Base-by-base conservation (phyloP, 2,113 vertebrate genomes). In the Gopherus evgoodei region DNA sequence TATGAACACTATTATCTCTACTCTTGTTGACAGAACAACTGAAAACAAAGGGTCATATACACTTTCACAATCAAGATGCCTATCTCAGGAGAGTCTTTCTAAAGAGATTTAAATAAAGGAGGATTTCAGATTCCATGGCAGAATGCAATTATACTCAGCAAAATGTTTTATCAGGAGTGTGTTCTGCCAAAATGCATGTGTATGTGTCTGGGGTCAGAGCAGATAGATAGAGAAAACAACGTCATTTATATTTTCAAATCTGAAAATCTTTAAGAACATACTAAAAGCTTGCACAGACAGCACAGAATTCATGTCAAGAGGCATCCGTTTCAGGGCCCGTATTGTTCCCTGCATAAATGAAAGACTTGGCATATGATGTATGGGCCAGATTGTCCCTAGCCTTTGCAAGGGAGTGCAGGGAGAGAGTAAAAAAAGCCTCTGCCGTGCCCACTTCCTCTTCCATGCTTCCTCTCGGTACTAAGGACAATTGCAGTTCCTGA, bases 131-230 rank as follows among this genome's bases (percentile, higher is more conserved):
- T 84, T 91, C 93, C 87, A 42, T 83, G 93, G 44, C 81, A 90
- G 90, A 97, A 93, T 54, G 56, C 89, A 95, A 90, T 87, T 86
- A 93, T 76, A 87, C 29, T 84, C 81, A 97, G 88, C 11, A 95
- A 91, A 86, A 93, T 80, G 31, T 91, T 91, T 0, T 52, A 81
- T 50, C 83, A 81, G 78, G 81, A 89, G 81, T 53, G 10, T 81
- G 50, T 94, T 95, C 83, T 52, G 88, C 54, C 57, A 97, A 91
- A 93, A 92, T 35, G 53, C 52, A 89, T 91, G 17, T 38, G 65
- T 87, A 91, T 94, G 93, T 54, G 86, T 65, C 87, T 90, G 79
- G 56, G 47, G 96, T 89, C 81, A 81, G 6, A 83, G 57, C 44
- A 22, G 5, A n/a, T 1, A 85, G 29, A 47, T 59, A 83, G 72